These are phyloP conservation scores for Oscheius sp. DNA, from an alignment of 1,140 invertebrate species.

Conservation along the genomic window DNA sequence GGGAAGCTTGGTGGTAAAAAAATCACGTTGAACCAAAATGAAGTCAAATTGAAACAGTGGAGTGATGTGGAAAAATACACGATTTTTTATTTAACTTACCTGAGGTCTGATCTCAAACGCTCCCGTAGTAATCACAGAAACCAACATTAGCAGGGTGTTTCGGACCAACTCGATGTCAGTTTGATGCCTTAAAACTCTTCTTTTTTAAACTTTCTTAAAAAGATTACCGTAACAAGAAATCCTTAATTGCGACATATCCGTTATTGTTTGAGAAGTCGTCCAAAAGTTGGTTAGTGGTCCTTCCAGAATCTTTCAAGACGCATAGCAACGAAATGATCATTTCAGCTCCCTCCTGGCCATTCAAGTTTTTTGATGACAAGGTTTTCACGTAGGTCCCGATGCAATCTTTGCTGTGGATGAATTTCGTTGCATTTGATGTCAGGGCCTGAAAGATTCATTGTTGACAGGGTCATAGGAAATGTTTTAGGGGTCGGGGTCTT, in stretches of 20 bases:
- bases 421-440: slow-evolving; percentile 84
- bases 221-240: slow-evolving; percentile 73
- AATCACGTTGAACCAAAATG: slow-evolving; percentile 15
- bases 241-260: slow-evolving; percentile 88
- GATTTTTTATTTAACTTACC: slow-evolving; percentile 1
- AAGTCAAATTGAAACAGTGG: no score
- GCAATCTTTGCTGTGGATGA: slow-evolving; percentile 95
- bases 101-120: slow-evolving; percentile 43
- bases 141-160: slow-evolving; percentile 47
- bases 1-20: slow-evolving; percentile 14
- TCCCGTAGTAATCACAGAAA: slow-evolving; percentile 49
- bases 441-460: no score
- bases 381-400: slow-evolving; percentile 91
- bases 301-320: slow-evolving; percentile 89
- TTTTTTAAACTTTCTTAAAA: background rate
- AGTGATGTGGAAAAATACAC: no score
- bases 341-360: slow-evolving; percentile 67
- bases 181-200: slow-evolving; percentile 33
- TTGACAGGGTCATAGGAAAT: no score
- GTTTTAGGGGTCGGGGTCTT: no score
- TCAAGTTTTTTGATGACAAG: slow-evolving; percentile 73
- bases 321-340: slow-evolving; percentile 98
- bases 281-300: slow-evolving; percentile 81
- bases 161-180: slow-evolving; percentile 42
- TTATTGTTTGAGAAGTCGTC: slow-evolving; percentile 92